Evolutionary conservation across 2,888 invertebrate genomes (phyloP).

Genomic region (Drosophila subquinaria): DNA sequence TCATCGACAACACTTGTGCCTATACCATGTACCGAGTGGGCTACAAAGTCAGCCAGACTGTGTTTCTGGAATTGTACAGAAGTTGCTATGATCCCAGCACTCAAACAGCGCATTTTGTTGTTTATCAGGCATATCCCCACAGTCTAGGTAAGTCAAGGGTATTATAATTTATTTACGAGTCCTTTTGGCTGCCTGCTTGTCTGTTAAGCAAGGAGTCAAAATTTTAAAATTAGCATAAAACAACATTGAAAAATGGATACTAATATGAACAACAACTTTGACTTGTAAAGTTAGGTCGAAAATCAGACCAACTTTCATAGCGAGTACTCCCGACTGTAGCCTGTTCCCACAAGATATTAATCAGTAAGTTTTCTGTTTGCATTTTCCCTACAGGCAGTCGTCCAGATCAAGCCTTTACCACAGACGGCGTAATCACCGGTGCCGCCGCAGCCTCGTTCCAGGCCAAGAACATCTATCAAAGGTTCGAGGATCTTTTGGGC

Average conservation of each 20-base stretch:
- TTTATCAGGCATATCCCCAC: slow-evolving; percentile 32
- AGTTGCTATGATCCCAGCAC: slow-evolving; percentile 43
- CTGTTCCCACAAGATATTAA: too few relatives aligned
- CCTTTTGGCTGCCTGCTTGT: too few relatives aligned
- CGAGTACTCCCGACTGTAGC: too few relatives aligned
- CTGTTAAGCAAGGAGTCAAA: too few relatives aligned
- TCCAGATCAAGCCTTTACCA: slow-evolving; percentile 30
- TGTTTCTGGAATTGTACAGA: slow-evolving; percentile 63
- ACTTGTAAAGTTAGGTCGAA: too few relatives aligned
- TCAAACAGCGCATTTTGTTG: slow-evolving; percentile 35
- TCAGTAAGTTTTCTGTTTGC: background rate
- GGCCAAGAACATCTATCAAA: slow-evolving; percentile 34
- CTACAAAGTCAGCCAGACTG: slow-evolving; percentile 12
- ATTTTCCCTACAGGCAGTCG: slow-evolving; percentile 17
- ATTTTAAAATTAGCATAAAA: too few relatives aligned
- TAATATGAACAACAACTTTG: too few relatives aligned
- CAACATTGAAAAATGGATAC: too few relatives aligned
- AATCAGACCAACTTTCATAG: too few relatives aligned
- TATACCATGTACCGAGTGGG: slow-evolving; percentile 47
- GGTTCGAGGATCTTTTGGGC: slow-evolving; percentile 46
- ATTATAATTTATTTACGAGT: too few relatives aligned
- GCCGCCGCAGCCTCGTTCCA: slow-evolving; percentile 38
- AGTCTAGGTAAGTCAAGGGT: slow-evolving; percentile 38
- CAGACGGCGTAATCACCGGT: slow-evolving; percentile 40
- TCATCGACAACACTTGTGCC: slow-evolving; percentile 23